Base-by-base conservation (phyloP, 2,888 invertebrate species). In the Drosophila phalerata region DNA sequence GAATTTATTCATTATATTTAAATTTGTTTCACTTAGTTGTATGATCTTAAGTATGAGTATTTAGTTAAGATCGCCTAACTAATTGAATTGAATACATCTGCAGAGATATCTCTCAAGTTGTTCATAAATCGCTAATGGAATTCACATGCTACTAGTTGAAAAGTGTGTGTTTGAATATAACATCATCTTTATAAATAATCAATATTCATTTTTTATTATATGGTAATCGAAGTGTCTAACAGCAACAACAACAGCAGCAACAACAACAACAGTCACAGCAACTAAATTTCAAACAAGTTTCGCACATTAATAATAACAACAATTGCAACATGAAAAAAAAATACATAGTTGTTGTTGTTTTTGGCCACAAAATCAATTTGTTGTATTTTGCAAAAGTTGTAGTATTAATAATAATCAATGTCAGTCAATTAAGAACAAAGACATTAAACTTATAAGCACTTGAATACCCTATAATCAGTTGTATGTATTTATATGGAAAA, bases 141-240 rank as follows among this genome's bases (percentile, higher is more conserved):
- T 28, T 22, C 75, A 79, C 56, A 69, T 75, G 75, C 30, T 74
- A 47, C 25, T 63, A 47, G 15, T 72, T 42, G 34, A 15, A 43
- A 64, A 45, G 10, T 57, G 60, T 70, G 37, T 63, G 49, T 51
- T 17, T 28, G 48, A 55, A 53, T 65, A 64, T 64, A 67, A 51
- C 84, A 69, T 71, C 79, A 81, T 73, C 76, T 69, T 79, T 82
- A 78, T 81, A 74, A 79, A 79, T 79, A 76, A 82, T 65, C 71
- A 79, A 79, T 79, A 76, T 62, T 79, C 61, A 69, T 65, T 65
- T 74, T 64, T 61, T 69, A 75, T 75, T 79, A 64, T 79, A 69
- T 79, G 61, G 76, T 69, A 79, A 69, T 76, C 75, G 79, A 76
- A 65, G 42, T 65, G 58, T 42, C 73, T 51, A 22, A 38, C 40